Evolutionary conservation across 2,113 vertebrate species (phyloP), one percentile per base, ranked within the genome.

Genomic region (Nothobranchius furzeri): DNA sequence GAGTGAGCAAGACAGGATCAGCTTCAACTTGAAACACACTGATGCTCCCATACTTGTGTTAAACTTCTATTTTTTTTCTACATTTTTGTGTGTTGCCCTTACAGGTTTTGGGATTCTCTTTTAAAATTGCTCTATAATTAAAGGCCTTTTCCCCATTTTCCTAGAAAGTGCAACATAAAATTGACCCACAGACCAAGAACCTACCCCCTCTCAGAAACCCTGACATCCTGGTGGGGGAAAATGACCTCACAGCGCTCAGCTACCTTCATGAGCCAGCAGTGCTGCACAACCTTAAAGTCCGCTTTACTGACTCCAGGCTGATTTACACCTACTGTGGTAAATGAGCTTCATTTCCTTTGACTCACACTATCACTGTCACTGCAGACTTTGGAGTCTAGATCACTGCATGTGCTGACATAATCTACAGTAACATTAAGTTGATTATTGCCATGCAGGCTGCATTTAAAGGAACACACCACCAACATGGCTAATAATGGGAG

Each of bases 321-420:
- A 99, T 99, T 88, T 99, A 99, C 79, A 99, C 98, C 0, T 99
- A 99, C 62, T 99, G 98, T 73, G 98, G 98, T 98, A 93, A 40
- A 95, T 91, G 90, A 68, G 49, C 62, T 48, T 60, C 72, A 47
- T 71, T 69, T 62, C 42, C 72, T 76, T 62, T 83, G 62, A 76
- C 73, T 88, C 60, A 2, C 73, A 62, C 56, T 87, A 84, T 88
- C 88, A 54, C 66, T 47, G 68, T 80, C 77, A 73, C 61, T 68
- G 63, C 83, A 87, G 87, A 93, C 92, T 91, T 91, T 90, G 89
- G 82, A 89, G 64, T 64, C 25, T 3, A 48, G 64, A 20, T 82
- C 65, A 71, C 73, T 81, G 66, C 36, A 40, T 54, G 3, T 14
- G 52, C 59, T 83, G 70, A 70, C 53, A 68, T 77, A 68, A 85